A percentile compares a stretch with the other conserved stretches of the same genome.
Conservation (phyloP, 2,888 invertebrate species). For the Blomia tropicalis region DNA sequence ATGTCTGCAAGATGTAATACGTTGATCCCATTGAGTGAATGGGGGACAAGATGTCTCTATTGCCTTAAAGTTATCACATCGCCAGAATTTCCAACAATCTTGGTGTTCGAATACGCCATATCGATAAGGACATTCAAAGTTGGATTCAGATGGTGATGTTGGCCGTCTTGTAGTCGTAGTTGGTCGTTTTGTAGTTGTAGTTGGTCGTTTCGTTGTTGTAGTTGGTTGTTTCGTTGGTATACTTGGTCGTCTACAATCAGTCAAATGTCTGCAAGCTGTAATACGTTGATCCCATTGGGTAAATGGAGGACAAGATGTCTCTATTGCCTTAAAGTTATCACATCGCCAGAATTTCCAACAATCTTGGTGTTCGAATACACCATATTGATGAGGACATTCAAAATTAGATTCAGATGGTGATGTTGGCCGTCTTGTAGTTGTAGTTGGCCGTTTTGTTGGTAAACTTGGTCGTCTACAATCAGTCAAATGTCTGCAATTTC, state of each 20-base stretch:
- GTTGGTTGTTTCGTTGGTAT: too few species aligned
- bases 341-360: constrained; percentile 15
- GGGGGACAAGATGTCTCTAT: neutral
- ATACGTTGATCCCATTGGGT: constrained; percentile 7
- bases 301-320: neutral
- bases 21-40: neutral
- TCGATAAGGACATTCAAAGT: neutral
- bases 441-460: neutral
- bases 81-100: neutral
- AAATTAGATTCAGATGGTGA: neutral
- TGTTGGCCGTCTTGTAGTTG: neutral
- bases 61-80: neutral
- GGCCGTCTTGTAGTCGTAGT: neutral
- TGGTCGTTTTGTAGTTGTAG: neutral
- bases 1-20: neutral
- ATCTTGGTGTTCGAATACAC: neutral
- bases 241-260: neutral
- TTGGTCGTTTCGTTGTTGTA: neutral
- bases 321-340: neutral
- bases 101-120: neutral
- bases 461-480: neutral
- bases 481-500: neutral
- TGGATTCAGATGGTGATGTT: neutral
- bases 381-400: neutral
- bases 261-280: neutral